phyloP scores from a whole-genome alignment of 2,797 vertebrate species.

The Crypturellus tataupa region DNA sequence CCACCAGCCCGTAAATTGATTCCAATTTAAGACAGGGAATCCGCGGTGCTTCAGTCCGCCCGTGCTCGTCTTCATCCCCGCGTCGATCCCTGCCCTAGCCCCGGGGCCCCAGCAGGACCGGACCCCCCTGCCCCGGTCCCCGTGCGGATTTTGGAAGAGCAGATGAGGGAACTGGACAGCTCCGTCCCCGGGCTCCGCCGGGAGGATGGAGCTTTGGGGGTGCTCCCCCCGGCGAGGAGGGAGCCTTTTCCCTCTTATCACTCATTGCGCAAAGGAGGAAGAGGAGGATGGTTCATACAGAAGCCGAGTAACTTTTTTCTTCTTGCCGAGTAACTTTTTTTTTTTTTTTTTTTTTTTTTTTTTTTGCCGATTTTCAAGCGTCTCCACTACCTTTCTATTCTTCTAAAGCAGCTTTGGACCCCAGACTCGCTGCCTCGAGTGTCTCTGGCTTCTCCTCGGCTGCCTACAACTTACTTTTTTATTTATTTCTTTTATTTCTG shows the following conservation, averaged over 20 bases:
- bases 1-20: neutral
- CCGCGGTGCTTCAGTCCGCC: neutral
- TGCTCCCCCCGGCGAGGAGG: neutral
- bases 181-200: fast-evolving
- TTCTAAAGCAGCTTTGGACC: neutral
- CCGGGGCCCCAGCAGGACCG: fast-evolving
- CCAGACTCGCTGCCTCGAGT: fast-evolving
- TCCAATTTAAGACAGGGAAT: neutral
- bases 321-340: no score
- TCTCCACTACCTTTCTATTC: neutral
- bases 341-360: neutral
- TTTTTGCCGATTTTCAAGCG: neutral
- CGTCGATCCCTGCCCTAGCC: no score
- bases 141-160: fast-evolving
- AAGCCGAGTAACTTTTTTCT: fast-evolving
- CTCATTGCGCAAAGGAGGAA: no score
- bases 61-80: no score
- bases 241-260: fast-evolving
- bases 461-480: neutral
- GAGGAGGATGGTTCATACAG: neutral
- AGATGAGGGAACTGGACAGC: neutral
- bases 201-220: neutral
- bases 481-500: neutral
- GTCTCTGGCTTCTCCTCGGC: neutral
- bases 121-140: fast-evolving